Evolutionary conservation across 2,888 invertebrate genomes (phyloP).

Genomic region (Andrena haemorrhoa): DNA sequence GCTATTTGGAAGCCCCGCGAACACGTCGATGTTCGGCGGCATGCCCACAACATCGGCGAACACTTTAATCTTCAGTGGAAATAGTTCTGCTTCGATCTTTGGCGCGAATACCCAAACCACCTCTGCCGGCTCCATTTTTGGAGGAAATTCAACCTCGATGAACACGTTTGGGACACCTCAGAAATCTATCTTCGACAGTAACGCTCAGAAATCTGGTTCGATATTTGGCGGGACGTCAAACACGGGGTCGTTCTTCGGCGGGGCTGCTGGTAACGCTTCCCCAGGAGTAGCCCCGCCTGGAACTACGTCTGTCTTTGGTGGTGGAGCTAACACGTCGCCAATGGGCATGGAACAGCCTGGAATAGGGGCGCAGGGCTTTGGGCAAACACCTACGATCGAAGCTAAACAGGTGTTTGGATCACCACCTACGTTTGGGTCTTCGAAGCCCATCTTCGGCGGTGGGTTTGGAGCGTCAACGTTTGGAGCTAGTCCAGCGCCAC

Average conservation of each 20-base stretch:
- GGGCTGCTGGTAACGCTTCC: constrained; percentile 38
- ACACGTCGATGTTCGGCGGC: constrained; percentile 59
- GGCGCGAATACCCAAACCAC: constrained; percentile 50
- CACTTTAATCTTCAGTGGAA: constrained; percentile 63
- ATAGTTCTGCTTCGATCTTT: constrained; percentile 54
- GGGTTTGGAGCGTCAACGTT: constrained; percentile 76
- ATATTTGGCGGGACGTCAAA: constrained; percentile 58
- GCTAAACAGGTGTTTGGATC: constrained; percentile 79
- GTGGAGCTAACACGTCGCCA: constrained; percentile 29
- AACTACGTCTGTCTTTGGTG: constrained; percentile 61
- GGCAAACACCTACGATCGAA: constrained; percentile 78
- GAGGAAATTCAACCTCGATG: constrained; percentile 46
- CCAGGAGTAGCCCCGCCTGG: constrained; percentile 28
- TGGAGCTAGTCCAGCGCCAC: constrained; percentile 66
- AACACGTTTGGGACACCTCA: constrained; percentile 45
- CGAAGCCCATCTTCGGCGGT: constrained; percentile 76
- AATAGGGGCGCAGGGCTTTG: constrained; percentile 69
- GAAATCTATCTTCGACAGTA: constrained; percentile 60
- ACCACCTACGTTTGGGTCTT: constrained; percentile 72
- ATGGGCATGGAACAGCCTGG: constrained; percentile 46
- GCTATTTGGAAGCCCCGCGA: constrained; percentile 44
- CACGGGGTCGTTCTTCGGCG: constrained; percentile 58
- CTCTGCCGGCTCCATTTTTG: constrained; percentile 58
- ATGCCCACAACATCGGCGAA: constrained; percentile 43
- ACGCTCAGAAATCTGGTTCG: constrained; percentile 50